Base-by-base conservation (phyloP, 1,140 invertebrate genomes). In the Drosophila nigrodunni region DNA sequence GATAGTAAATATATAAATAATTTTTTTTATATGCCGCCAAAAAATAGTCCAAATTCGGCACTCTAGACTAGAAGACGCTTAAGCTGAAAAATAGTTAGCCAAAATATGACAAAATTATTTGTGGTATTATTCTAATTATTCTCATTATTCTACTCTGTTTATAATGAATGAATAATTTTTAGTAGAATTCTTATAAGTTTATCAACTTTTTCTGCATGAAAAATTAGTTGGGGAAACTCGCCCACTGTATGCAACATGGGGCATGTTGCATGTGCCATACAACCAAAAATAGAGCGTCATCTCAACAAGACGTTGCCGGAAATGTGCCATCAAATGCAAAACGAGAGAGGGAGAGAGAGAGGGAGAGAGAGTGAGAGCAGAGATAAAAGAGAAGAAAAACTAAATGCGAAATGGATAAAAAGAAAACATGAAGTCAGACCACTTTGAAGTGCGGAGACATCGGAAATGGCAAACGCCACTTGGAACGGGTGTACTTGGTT, bases 261-360 rank as follows among this genome's bases (percentile, higher is more conserved):
- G 49, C 11, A 30, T 34, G 25, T 34, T 52, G 49, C 55, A 54
- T 73, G 64, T 21, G n/a, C 64, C 44, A 30, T 30, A 30, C 18
- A n/a, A 49, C 68, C 61, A 71, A 76, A 76, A 76, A 76, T 76
- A 76, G 69, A 72, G 69, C 69, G 41, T 18, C 62, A 75, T 39
- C 52, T 30, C 46, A 75, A 64, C 73, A 70, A 58, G 54, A 71
- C 8, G 50, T 21, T 54, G 74, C 74, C 74, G 74, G 74, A 76
- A 76, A 76, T 76, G 61, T 71, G 47, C 59, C 67, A 75, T 71
- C 58, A 75, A 75, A 71, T 50, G 74, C 60, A 64, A 43, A 59
- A 66, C 46, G 39, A 10, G 3, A 30, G 18, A 47, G 15, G 55
- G 13, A 44, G 7, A 43, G 13, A 5, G 25, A 7, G 52, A 8